phyloP scores from a whole-genome alignment of 2,888 invertebrate species.

The Pteria penguin region DNA sequence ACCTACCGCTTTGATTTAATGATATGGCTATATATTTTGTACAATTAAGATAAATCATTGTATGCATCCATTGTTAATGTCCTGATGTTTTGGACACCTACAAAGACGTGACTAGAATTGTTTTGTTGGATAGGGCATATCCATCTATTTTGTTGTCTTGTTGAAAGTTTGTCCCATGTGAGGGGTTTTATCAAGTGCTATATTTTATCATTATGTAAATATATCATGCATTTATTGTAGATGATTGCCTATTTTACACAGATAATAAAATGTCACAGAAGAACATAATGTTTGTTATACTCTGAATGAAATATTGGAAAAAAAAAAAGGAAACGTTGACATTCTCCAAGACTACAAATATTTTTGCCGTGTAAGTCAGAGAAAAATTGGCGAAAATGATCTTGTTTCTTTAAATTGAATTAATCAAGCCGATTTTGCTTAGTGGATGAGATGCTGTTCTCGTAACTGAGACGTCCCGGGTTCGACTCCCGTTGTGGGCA shows the following conservation, averaged over 20 bases:
- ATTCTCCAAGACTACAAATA: too few species aligned
- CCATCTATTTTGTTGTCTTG: neutral
- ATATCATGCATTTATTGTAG: constrained; percentile 21
- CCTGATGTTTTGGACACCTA: neutral
- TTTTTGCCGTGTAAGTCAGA: too few species aligned
- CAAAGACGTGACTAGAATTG: neutral
- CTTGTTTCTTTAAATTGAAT: too few species aligned
- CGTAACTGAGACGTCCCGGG: too few species aligned
- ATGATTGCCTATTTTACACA: constrained; percentile 22
- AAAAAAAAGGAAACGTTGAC: too few species aligned
- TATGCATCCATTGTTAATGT: neutral
- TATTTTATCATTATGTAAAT: constrained; percentile 17
- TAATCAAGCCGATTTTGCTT: too few species aligned
- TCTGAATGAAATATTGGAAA: too few species aligned
- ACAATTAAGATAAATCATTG: neutral
- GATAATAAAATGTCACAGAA: constrained; percentile 4
- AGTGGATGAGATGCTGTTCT: too few species aligned
- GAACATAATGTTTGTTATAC: too few species aligned
- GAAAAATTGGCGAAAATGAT: too few species aligned
- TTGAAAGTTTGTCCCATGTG: neutral
- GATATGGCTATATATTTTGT: neutral
- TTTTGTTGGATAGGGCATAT: neutral
- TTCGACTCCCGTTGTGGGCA: too few species aligned
- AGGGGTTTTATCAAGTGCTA: constrained; percentile 18
- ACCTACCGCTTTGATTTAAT: neutral